Evolutionary conservation across 2,888 invertebrate genomes (phyloP).

Genomic region (Syrista parreyssii): DNA sequence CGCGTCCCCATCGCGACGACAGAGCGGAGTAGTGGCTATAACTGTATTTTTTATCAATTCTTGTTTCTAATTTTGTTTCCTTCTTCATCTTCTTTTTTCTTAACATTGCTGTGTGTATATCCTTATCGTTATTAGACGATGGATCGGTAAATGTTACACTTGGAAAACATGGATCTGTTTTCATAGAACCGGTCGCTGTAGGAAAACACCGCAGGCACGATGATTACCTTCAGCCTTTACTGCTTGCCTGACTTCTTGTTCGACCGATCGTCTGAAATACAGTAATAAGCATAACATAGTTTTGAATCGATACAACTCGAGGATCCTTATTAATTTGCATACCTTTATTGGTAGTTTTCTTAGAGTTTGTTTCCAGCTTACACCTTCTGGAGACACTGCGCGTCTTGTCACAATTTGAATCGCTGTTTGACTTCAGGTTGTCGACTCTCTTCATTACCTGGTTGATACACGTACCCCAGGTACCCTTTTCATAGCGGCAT

Average conservation of each 20-base stretch:
- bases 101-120: not conserved
- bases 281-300: not conserved
- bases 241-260: slow-evolving; percentile 63
- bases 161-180: slow-evolving; percentile 7
- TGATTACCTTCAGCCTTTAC: slow-evolving; percentile 37
- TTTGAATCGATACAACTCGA: not conserved
- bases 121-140: not conserved
- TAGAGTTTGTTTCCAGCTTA: slow-evolving; percentile 68
- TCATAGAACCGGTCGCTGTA: not conserved
- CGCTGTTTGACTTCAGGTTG: slow-evolving; percentile 84
- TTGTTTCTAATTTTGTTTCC: not conserved
- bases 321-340: not conserved
- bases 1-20: not conserved
- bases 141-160: not conserved
- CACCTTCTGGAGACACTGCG: slow-evolving; percentile 88
- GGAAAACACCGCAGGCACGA: slow-evolving; percentile 5
- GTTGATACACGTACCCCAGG: slow-evolving; percentile 86
- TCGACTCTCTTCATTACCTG: slow-evolving; percentile 87
- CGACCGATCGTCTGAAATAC: slow-evolving; percentile 56
- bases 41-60: not conserved
- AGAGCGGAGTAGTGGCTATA: not conserved
- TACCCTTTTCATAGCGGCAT: slow-evolving; percentile 89
- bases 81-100: slow-evolving; percentile 5
- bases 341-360: slow-evolving; percentile 61
- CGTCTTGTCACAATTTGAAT: slow-evolving; percentile 84